Conservation (phyloP, 1,140 invertebrate genomes). For the Physella acuta region DNA sequence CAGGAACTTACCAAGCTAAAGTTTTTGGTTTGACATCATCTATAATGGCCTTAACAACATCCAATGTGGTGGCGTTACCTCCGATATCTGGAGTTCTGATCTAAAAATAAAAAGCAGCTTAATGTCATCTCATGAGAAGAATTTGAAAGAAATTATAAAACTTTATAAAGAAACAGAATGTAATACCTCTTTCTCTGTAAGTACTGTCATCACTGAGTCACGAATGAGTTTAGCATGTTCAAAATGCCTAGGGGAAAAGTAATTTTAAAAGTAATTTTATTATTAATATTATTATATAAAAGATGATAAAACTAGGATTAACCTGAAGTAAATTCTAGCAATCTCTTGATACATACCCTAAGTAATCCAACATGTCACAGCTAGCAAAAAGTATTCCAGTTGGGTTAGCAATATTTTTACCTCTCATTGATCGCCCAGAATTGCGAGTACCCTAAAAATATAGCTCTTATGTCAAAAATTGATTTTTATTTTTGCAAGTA, state of each 20-base stretch:
- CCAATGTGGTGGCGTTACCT: slow-evolving; percentile 88
- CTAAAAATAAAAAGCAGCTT: slow-evolving; percentile 38
- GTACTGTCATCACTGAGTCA: slow-evolving; percentile 84
- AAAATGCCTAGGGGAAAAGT: slow-evolving; percentile 63
- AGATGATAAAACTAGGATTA: too few relatives aligned
- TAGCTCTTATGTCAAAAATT: neutral
- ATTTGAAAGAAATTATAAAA: neutral
- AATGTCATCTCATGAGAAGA: neutral
- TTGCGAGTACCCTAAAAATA: slow-evolving; percentile 49
- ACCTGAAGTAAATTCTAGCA: too few relatives aligned
- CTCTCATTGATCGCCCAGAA: slow-evolving; percentile 66
- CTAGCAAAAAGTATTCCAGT: slow-evolving; percentile 95
- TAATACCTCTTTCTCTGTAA: slow-evolving; percentile 82
- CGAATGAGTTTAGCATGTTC: slow-evolving; percentile 84
- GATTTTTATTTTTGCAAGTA: too few relatives aligned
- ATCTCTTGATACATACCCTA: slow-evolving; percentile 77
- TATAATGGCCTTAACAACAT: slow-evolving; percentile 91
- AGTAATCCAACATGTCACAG: slow-evolving; percentile 90
- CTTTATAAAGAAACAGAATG: neutral
- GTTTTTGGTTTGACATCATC: slow-evolving; percentile 57
- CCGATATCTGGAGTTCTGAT: slow-evolving; percentile 89
- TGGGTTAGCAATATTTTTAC: slow-evolving; percentile 97
- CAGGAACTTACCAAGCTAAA: slow-evolving; percentile 42
- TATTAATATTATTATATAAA: too few relatives aligned
- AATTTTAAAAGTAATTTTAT: neutral